Percentiles rank a stretch among this genome's conserved stretches.
Evolutionary conservation across 2,797 vertebrate species (phyloP).

Genomic region (Typhlichthys subterraneus): DNA sequence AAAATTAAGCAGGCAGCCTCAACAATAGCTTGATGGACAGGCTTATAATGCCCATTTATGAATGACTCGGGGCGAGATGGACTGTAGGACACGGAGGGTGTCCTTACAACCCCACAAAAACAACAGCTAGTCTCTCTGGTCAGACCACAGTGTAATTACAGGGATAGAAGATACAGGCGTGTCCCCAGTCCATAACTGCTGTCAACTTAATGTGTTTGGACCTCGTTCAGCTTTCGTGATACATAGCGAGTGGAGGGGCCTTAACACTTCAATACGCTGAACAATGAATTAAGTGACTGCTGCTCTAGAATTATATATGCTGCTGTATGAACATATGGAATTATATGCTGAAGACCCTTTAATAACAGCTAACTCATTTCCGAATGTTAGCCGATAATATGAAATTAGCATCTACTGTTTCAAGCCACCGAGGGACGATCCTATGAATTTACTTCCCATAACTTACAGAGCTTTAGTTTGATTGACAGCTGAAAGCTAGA

Average conservation of each 20-base stretch:
- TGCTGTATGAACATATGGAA: no score
- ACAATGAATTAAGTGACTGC: neutral
- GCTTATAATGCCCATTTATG: slow-evolving; percentile 29
- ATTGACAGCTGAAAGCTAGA: no score
- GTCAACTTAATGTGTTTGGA: slow-evolving; percentile 5
- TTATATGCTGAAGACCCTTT: no score
- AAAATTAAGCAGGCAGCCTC: slow-evolving; percentile 47
- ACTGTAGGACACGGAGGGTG: slow-evolving; percentile 2
- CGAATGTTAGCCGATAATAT: no score
- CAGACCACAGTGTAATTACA: slow-evolving; percentile 47
- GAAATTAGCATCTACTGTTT: no score
- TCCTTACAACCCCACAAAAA: slow-evolving; percentile 31
- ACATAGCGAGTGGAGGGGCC: neutral
- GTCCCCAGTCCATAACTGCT: slow-evolving; percentile 2
- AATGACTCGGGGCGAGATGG: slow-evolving; percentile 12
- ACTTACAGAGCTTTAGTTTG: no score
- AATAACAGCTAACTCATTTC: no score
- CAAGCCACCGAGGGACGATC: no score
- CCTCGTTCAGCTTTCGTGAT: slow-evolving; percentile 1
- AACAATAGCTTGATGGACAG: slow-evolving; percentile 62
- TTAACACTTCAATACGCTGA: neutral
- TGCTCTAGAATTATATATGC: neutral
- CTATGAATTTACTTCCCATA: no score
- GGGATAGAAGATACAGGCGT: slow-evolving; percentile 29
- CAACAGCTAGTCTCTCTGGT: slow-evolving; percentile 23